Evolutionary conservation across 2,113 vertebrate genomes (phyloP).

Genomic region (Polypterus bichir): DNA sequence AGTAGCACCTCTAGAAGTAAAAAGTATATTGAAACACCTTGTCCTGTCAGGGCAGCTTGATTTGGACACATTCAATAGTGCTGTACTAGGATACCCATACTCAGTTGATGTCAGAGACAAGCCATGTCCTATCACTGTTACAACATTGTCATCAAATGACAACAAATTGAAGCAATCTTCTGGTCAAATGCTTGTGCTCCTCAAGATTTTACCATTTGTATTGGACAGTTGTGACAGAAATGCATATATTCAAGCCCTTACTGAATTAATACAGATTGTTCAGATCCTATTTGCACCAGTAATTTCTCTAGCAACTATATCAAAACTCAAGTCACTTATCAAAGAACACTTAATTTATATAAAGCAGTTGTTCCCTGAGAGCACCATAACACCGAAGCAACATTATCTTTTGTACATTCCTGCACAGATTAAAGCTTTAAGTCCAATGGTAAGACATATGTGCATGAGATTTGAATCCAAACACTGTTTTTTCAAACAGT

Average conservation of each 20-base stretch:
- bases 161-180: constrained; percentile 15
- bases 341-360: constrained; percentile 9
- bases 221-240: constrained; percentile 5
- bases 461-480: constrained; percentile 25
- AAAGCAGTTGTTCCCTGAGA: constrained; percentile 16
- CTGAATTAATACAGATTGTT: constrained; percentile 16
- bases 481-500: neutral
- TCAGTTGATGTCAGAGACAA: constrained; percentile 10
- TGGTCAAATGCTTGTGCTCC: constrained; percentile 14
- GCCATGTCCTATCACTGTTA: constrained; percentile 13
- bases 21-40: constrained; percentile 18
- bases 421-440: constrained; percentile 17
- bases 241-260: constrained; percentile 2
- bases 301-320: constrained; percentile 14
- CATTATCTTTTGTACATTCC: constrained; percentile 20
- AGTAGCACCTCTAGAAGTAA: constrained; percentile 19
- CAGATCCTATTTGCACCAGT: constrained; percentile 22
- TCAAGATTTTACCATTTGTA: constrained; percentile 13
- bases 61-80: constrained; percentile 8
- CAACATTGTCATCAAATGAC: constrained; percentile 13
- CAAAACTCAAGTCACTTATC: constrained; percentile 8
- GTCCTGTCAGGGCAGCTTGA: constrained; percentile 13
- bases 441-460: constrained; percentile 17
- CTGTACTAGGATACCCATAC: constrained; percentile 14
- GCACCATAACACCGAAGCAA: constrained; percentile 19